Percentiles rank a stretch among this genome's conserved stretches.
Conservation (phyloP, 2,888 invertebrate species). For the Melieria picta region DNA sequence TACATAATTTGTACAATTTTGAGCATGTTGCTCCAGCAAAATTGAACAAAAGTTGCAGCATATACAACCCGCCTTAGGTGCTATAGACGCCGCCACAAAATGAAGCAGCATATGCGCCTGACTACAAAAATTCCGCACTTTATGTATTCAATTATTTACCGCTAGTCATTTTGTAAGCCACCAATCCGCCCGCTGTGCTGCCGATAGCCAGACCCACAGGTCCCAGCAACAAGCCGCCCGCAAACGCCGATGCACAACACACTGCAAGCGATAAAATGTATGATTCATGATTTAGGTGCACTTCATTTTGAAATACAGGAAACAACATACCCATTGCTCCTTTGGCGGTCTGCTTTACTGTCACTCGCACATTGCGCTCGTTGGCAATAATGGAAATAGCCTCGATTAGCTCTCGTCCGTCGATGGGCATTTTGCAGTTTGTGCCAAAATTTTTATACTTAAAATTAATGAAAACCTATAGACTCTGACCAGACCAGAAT, state of each 20-base stretch:
- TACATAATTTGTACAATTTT: too few species aligned
- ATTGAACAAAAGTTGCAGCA: not conserved
- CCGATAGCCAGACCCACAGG: slow-evolving; percentile 62
- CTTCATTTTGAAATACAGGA: not conserved
- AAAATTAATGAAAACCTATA: too few species aligned
- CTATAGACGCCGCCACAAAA: not conserved
- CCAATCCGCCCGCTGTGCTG: slow-evolving; percentile 60
- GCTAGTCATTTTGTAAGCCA: slow-evolving; percentile 58
- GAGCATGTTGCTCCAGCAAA: too few species aligned
- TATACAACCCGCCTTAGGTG: not conserved
- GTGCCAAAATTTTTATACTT: not conserved
- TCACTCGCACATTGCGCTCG: slow-evolving; percentile 59
- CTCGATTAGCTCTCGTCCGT: slow-evolving; percentile 59
- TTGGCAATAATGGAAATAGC: slow-evolving; percentile 61
- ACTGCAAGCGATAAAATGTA: slow-evolving; percentile 19
- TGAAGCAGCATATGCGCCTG: not conserved
- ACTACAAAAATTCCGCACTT: too few species aligned
- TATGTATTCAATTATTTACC: slow-evolving; percentile 46
- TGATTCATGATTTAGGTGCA: not conserved
- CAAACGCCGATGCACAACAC: slow-evolving; percentile 59
- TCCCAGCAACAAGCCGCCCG: slow-evolving; percentile 61
- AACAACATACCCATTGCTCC: slow-evolving; percentile 48
- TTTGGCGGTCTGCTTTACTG: slow-evolving; percentile 58
- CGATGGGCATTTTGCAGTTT: slow-evolving; percentile 57
- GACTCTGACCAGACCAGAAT: too few species aligned